Evolutionary conservation across 1,140 invertebrate genomes (phyloP).

Genomic region (Halotydeus destructor): DNA sequence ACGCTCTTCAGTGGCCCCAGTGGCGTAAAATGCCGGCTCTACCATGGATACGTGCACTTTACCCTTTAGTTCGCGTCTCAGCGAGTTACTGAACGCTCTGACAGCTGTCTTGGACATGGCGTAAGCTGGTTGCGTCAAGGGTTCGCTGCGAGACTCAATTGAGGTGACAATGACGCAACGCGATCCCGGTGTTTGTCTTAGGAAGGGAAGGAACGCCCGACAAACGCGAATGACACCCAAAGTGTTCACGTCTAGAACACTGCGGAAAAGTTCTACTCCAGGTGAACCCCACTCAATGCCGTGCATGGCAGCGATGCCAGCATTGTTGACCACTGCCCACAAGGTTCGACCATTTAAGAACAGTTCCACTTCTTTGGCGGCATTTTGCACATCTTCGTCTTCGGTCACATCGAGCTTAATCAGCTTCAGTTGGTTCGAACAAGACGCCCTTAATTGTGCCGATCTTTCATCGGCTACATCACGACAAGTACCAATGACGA

Average conservation of each 20-base stretch:
- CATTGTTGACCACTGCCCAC: conserved; percentile 73
- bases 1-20: too few relatives aligned
- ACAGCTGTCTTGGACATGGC: too few relatives aligned
- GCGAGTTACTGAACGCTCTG: too few relatives aligned
- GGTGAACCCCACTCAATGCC: conserved; percentile 31
- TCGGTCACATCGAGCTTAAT: conserved; percentile 27
- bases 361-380: background rate
- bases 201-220: conserved; percentile 48
- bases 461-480: conserved; percentile 21
- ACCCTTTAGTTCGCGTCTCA: too few relatives aligned
- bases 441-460: conserved; percentile 12
- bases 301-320: conserved; percentile 32
- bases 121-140: too few relatives aligned
- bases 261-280: conserved; percentile 16
- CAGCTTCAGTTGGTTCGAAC: conserved; percentile 14
- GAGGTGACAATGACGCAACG: too few relatives aligned
- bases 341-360: conserved; percentile 31
- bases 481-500: conserved; percentile 30
- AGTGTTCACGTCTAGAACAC: conserved; percentile 37
- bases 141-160: too few relatives aligned
- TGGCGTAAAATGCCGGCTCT: too few relatives aligned
- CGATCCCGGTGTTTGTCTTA: conserved; percentile 36
- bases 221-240: conserved; percentile 32
- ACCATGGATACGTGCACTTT: too few relatives aligned
- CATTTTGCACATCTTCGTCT: conserved; percentile 11